Evolutionary conservation across 2,888 invertebrate genomes (phyloP).

Genomic region (Morpho helenor): DNA sequence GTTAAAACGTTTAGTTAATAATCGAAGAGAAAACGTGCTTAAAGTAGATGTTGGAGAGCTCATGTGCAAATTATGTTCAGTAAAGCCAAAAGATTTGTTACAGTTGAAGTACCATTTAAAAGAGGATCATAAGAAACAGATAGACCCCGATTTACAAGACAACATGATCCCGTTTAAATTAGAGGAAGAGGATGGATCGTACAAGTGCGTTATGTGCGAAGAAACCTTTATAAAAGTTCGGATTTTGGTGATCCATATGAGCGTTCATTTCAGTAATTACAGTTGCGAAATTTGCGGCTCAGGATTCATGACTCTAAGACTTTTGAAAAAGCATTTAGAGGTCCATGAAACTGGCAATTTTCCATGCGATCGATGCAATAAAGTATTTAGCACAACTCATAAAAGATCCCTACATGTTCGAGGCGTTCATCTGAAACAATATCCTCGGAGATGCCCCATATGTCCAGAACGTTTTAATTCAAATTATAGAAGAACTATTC

Average conservation of each 20-base stretch:
- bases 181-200: constrained; percentile 45
- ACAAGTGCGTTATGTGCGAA: constrained; percentile 61
- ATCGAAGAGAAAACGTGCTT: constrained; percentile 58
- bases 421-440: constrained; percentile 66
- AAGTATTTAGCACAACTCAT: constrained; percentile 62
- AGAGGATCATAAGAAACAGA: constrained; percentile 49
- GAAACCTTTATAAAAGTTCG: constrained; percentile 63
- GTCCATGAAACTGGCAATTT: constrained; percentile 67
- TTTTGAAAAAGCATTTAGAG: constrained; percentile 67
- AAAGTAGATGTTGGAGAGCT: constrained; percentile 66
- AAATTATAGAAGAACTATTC: constrained; percentile 67
- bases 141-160: constrained; percentile 61
- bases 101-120: constrained; percentile 60
- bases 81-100: constrained; percentile 40
- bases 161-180: constrained; percentile 68
- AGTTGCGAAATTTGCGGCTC: constrained; percentile 71
- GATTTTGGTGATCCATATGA: constrained; percentile 69
- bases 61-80: constrained; percentile 55
- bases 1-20: constrained; percentile 59
- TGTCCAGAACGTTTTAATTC: constrained; percentile 71
- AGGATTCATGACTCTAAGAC: constrained; percentile 64
- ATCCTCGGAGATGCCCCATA: constrained; percentile 61
- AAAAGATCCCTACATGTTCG: constrained; percentile 61
- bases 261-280: constrained; percentile 69
- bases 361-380: constrained; percentile 62